Percentiles rank a stretch among this genome's conserved stretches.
Evolutionary conservation across 2,113 vertebrate species (phyloP).

Genomic region (Bos javanicus): DNA sequence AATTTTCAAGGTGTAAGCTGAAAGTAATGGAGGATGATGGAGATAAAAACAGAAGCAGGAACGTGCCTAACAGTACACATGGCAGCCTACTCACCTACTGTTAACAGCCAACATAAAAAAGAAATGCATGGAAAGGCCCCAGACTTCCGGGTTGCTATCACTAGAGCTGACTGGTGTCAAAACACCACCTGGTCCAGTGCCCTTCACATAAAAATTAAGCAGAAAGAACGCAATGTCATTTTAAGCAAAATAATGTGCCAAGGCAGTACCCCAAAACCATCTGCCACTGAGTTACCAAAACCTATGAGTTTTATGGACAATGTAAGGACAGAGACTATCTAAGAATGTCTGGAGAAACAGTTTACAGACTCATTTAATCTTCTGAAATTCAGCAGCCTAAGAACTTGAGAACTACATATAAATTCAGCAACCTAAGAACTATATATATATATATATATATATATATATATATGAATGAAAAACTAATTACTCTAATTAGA

Average conservation of each 20-base stretch:
- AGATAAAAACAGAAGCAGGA: neutral
- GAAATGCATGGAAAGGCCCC: neutral
- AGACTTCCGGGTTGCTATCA: accelerated
- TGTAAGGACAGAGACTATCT: neutral
- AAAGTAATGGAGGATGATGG: neutral
- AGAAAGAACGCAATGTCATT: neutral
- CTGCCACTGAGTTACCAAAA: neutral
- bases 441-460: neutral
- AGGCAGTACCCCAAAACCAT: neutral
- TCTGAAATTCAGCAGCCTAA: neutral
- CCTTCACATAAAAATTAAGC: neutral
- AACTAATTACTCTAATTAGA: neutral
- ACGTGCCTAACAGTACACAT: neutral
- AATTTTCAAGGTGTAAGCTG: neutral
- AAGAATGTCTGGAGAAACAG: neutral
- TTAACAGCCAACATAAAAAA: neutral
- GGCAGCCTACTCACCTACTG: neutral
- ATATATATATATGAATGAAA: neutral
- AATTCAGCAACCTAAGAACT: neutral
- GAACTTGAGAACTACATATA: neutral
- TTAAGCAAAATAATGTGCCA: neutral
- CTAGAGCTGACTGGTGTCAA: neutral
- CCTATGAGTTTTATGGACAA: neutral
- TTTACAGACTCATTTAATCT: neutral
- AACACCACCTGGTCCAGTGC: accelerated